phyloP scores from a whole-genome alignment of 2,888 invertebrate species.

The Caenorhabditis sulstoni region DNA sequence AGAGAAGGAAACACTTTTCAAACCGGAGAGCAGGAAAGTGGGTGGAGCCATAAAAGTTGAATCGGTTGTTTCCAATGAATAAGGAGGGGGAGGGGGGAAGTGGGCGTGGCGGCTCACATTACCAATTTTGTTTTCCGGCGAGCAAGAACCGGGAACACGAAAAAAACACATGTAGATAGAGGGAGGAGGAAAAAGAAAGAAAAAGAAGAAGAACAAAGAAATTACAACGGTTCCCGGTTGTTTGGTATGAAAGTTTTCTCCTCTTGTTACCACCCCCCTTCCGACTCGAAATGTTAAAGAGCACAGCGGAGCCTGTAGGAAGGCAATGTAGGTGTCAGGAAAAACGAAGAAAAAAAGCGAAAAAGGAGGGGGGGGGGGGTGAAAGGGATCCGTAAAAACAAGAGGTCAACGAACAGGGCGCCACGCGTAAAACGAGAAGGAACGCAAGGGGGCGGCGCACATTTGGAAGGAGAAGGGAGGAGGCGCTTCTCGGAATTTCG shows the following conservation, averaged over 20 bases:
- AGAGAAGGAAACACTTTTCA: slow-evolving; percentile 19
- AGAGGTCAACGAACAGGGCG: slow-evolving; percentile 6
- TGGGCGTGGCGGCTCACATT: slow-evolving; percentile 21
- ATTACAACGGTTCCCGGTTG: slow-evolving; percentile 19
- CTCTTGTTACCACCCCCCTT: too few species aligned
- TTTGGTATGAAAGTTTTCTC: neutral
- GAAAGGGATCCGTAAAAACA: slow-evolving; percentile 15
- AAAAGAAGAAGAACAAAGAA: slow-evolving; percentile 4
- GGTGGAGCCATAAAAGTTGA: slow-evolving; percentile 21
- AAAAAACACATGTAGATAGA: too few species aligned
- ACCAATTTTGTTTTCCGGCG: slow-evolving; percentile 32
- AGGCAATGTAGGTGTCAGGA: neutral
- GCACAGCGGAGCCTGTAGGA: neutral
- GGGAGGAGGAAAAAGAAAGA: neutral
- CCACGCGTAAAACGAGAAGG: neutral
- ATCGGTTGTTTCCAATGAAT: slow-evolving; percentile 11
- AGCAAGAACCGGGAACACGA: neutral
- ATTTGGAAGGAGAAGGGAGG: slow-evolving; percentile 8
- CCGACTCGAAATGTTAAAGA: slow-evolving; percentile 16
- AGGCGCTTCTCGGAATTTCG: too few species aligned
- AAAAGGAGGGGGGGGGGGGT: neutral
- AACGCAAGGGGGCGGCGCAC: neutral
- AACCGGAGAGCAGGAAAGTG: neutral
- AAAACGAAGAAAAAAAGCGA: slow-evolving; percentile 4
- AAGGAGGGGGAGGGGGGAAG: too few species aligned